Conservation (phyloP, 2,888 invertebrate genomes). For the Chaetoderma sp. region DNA sequence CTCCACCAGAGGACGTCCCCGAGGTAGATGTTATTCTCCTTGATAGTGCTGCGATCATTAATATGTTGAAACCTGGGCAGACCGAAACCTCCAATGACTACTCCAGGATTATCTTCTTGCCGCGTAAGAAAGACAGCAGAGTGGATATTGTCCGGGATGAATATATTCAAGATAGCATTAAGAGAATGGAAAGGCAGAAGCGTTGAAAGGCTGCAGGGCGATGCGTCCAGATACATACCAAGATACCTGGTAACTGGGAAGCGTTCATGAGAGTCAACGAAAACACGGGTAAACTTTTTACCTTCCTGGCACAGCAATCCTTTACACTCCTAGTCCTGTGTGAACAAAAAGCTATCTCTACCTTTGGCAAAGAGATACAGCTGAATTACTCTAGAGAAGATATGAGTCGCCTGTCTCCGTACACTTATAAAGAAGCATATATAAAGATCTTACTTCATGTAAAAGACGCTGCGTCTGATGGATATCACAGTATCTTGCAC, state of each 20-base stretch:
- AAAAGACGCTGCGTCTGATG: no score
- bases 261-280: constrained; percentile 17
- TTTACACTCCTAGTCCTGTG: no score
- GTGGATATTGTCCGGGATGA: constrained; percentile 25
- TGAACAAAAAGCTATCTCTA: no score
- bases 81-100: constrained; percentile 8
- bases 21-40: constrained; percentile 16
- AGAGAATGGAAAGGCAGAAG: constrained; percentile 18
- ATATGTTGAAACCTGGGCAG: constrained; percentile 19
- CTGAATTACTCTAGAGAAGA: no score
- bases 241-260: constrained; percentile 17
- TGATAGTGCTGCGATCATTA: constrained; percentile 33
- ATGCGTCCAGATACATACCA: constrained; percentile 15
- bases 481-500: no score
- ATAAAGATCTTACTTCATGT: no score
- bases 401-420: no score
- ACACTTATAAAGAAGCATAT: no score
- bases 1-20: background rate
- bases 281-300: constrained; percentile 23
- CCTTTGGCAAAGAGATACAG: no score
- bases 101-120: background rate
- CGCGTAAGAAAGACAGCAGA: constrained; percentile 13
- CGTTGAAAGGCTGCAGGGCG: constrained; percentile 16
- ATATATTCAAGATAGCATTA: constrained; percentile 15
- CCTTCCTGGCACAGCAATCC: constrained; percentile 18